Conservation (phyloP, 2,113 vertebrate genomes). For the Apaloderma vittatum region DNA sequence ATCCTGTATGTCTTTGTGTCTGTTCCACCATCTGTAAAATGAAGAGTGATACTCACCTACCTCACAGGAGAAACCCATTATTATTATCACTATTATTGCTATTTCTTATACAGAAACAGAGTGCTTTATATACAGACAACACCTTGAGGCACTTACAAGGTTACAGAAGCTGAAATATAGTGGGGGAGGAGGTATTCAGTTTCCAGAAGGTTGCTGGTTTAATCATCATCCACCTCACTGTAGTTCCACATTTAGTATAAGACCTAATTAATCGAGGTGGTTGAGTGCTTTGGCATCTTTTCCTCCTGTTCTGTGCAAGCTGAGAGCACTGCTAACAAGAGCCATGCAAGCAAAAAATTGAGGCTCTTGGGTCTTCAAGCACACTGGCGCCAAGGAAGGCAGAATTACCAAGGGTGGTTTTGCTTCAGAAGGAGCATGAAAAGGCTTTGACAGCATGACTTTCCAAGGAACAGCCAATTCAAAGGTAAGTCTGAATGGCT, state of each 20-base stretch:
- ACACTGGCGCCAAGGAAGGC: not conserved
- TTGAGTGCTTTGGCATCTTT: conserved; percentile 21
- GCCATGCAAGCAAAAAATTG: not conserved
- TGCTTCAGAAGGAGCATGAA: not conserved
- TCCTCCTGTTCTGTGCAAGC: not conserved
- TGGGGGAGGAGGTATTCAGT: not conserved
- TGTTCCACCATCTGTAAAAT: not conserved
- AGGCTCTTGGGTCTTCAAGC: not conserved
- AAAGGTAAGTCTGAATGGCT: not conserved
- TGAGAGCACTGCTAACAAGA: conserved; percentile 1
- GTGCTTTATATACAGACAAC: not conserved
- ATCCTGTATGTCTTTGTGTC: not conserved
- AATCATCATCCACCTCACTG: not conserved
- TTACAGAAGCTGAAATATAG: not conserved
- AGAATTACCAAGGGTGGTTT: not conserved
- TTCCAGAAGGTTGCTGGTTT: conserved; percentile 33
- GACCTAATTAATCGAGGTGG: conserved; percentile 43
- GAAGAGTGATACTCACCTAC: not conserved
- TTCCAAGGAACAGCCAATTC: not conserved
- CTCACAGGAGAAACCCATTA: not conserved
- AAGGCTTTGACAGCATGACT: not conserved
- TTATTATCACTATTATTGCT: not conserved
- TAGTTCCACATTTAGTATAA: not conserved
- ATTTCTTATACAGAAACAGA: not conserved
- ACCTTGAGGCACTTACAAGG: not conserved